Base-by-base conservation (phyloP, 2,113 vertebrate species). In the Progne subis region DNA sequence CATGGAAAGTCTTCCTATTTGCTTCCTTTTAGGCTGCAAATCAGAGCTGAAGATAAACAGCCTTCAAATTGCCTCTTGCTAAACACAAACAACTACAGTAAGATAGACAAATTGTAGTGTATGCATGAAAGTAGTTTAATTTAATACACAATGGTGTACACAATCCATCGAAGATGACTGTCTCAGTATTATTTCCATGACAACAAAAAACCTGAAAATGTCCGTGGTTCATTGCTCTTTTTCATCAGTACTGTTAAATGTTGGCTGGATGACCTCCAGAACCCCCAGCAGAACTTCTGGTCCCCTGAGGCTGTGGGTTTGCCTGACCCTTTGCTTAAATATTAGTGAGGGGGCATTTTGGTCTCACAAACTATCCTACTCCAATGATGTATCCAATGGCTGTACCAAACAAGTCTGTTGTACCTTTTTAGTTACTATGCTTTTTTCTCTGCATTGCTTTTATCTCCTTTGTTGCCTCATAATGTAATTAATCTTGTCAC, bases 1-100 rank as follows among this genome's bases (percentile, higher is more conserved):
- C 29, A 63, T 32, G 23, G 43, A 34, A 94, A 94, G 52, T 17
- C 47, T 65, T 92, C 43, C 32, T 63, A 69, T 88, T 90, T 50
- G 10, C 43, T 86, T 61, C 46, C 69, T 74, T 94, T 76, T 53
- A 80, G 63, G 37, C 86, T 86, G 76, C n/a, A 94, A 71, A 86
- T 91, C 59, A 67, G 76, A 85, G 46, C 64, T 78, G 50, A 78
- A 89, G 56, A 59, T 81, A 92, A 96, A 86, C 86, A 91, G 26
- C 55, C 55, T 92, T 86, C 69, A 91, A 70, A 56, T n/a, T 64
- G 23, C 77, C 64, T 92, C 80, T 95, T 84, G 47, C 55, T 52
- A 61, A 83, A 74, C 47, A 86, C 64, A 90, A 87, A 86, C 24
- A 78, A 55, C 61, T 90, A 57, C n/a, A 28, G 39, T 39, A 94